Conservation (phyloP, 1,140 invertebrate genomes). For the Pseudomyrmex gracilis region DNA sequence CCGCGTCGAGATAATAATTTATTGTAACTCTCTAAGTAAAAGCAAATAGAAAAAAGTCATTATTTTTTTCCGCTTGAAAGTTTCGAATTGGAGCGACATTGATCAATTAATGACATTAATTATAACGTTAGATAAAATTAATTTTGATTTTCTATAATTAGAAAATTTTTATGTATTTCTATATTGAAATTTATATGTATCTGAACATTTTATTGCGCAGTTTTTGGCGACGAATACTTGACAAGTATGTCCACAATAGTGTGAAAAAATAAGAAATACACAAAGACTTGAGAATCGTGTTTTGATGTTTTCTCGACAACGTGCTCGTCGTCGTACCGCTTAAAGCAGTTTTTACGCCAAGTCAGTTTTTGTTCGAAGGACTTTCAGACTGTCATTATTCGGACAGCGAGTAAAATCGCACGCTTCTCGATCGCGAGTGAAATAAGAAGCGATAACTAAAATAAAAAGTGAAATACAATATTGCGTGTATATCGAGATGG, state of each 20-base stretch:
- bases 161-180: background rate
- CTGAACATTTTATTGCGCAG: background rate
- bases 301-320: constrained; percentile 3
- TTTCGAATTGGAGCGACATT: constrained; percentile 14
- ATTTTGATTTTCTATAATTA: background rate
- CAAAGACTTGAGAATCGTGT: background rate
- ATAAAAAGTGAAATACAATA: constrained; percentile 52
- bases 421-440: constrained; percentile 8
- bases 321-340: background rate
- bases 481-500: constrained; percentile 14
- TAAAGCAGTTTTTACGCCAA: constrained; percentile 11
- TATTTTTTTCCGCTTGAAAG: background rate
- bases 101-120: background rate
- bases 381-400: background rate
- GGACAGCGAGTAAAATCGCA: constrained; percentile 24
- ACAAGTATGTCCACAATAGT: background rate
- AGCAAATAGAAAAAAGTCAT: background rate
- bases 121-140: constrained; percentile 1
- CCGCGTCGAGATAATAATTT: constrained; percentile 4
- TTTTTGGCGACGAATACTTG: background rate
- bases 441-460: constrained; percentile 39
- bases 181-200: background rate
- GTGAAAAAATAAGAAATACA: background rate
- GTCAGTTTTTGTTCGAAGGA: constrained; percentile 8
- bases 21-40: constrained; percentile 18